phyloP scores from a whole-genome alignment of 2,888 invertebrate species.

The Malachius bipustulatus region DNA sequence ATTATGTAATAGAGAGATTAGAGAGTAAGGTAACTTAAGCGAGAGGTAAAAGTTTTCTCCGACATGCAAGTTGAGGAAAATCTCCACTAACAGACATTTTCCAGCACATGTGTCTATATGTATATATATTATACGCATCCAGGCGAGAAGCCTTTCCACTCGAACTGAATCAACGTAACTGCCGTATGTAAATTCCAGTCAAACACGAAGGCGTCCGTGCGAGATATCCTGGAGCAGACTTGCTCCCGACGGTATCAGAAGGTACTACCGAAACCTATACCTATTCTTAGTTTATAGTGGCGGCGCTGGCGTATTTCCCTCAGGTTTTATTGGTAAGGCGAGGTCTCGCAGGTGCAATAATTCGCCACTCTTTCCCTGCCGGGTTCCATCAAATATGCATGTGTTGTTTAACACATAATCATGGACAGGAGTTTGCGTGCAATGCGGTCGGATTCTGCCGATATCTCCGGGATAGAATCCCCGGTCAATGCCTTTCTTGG shows the following conservation, averaged over 20 bases:
- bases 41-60: too few relatives aligned
- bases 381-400: background rate
- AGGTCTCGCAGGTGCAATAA: slow-evolving; percentile 33
- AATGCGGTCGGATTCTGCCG: too few relatives aligned
- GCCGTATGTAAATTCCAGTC: slow-evolving; percentile 1
- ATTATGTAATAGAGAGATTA: too few relatives aligned
- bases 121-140: too few relatives aligned
- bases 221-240: slow-evolving; percentile 19
- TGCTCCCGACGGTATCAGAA: slow-evolving; percentile 28
- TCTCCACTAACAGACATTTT: too few relatives aligned
- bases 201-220: background rate
- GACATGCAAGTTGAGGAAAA: too few relatives aligned
- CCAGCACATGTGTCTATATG: too few relatives aligned
- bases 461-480: too few relatives aligned
- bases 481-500: too few relatives aligned
- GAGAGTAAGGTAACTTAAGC: too few relatives aligned
- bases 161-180: background rate
- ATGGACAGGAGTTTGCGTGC: background rate
- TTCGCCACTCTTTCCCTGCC: slow-evolving; percentile 13
- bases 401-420: slow-evolving; percentile 1
- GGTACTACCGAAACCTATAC: slow-evolving; percentile 28
- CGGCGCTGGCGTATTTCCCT: slow-evolving; percentile 30
- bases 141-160: too few relatives aligned
- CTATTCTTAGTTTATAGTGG: slow-evolving; percentile 26
- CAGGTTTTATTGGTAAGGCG: slow-evolving; percentile 32